Conservation (phyloP, 2,888 invertebrate species). For the Priocnemis perturbator region DNA sequence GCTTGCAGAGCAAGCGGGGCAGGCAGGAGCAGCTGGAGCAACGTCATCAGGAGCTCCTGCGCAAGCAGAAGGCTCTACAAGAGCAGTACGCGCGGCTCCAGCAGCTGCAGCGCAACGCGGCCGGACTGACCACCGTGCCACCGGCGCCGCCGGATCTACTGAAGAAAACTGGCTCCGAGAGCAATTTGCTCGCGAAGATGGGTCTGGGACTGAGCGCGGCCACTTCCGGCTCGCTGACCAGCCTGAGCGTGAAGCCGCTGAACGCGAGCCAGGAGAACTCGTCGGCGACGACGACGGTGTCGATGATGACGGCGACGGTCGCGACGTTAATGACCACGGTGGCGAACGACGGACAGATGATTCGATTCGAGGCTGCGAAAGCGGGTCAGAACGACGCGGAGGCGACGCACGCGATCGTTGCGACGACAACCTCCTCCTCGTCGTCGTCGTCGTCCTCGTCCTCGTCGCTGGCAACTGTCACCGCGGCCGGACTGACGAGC, state of each 20-base stretch:
- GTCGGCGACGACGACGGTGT: slow-evolving; percentile 24
- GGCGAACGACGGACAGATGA: neutral
- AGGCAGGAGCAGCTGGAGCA: slow-evolving; percentile 88
- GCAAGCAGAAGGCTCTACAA: slow-evolving; percentile 91
- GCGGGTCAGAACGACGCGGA: neutral
- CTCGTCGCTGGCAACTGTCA: neutral
- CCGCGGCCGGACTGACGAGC: neutral
- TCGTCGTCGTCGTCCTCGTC: neutral
- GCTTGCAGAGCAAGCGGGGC: slow-evolving; percentile 77
- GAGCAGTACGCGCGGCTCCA: slow-evolving; percentile 94
- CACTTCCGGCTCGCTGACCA: slow-evolving; percentile 80
- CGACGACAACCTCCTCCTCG: neutral
- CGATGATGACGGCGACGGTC: slow-evolving; percentile 39
- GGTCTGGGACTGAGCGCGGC: slow-evolving; percentile 81
- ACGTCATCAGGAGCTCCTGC: slow-evolving; percentile 90
- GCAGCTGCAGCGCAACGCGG: slow-evolving; percentile 88
- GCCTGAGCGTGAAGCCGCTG: slow-evolving; percentile 76
- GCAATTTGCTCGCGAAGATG: slow-evolving; percentile 90
- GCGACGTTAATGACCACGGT: slow-evolving; percentile 17
- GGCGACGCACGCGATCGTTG: neutral
- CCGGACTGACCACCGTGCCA: slow-evolving; percentile 78
- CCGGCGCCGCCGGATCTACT: slow-evolving; percentile 80
- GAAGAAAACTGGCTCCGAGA: slow-evolving; percentile 93
- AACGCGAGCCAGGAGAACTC: slow-evolving; percentile 34
- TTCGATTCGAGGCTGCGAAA: neutral